phyloP scores from a whole-genome alignment of 1,140 invertebrate species.

The Campodea augens region DNA sequence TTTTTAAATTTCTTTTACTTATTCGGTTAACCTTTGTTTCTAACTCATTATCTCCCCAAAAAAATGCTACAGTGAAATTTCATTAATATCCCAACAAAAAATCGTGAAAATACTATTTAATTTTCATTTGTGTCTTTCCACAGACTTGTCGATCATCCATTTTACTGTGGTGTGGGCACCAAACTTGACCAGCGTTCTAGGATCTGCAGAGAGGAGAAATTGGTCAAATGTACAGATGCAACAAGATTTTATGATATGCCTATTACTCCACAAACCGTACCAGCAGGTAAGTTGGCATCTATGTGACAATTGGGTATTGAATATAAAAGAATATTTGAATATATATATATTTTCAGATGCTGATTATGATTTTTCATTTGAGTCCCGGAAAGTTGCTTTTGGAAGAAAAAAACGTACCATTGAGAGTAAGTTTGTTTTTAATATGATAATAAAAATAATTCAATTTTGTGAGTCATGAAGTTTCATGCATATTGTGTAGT shows the following conservation, averaged over 20 bases:
- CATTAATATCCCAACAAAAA: no score
- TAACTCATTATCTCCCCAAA: no score
- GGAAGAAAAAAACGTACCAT: neutral
- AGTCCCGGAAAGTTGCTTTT: no score
- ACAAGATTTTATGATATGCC: conserved; percentile 19
- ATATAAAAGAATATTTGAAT: neutral
- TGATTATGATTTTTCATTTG: no score
- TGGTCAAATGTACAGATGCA: conserved; percentile 19
- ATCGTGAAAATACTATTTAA: no score
- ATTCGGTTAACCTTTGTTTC: no score
- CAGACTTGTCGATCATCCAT: conserved; percentile 20
- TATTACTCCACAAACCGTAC: conserved; percentile 5
- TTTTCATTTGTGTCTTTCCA: conserved; percentile 6
- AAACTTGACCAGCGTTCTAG: conserved; percentile 23
- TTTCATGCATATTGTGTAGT: no score
- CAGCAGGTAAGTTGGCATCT: conserved; percentile 8
- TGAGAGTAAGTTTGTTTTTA: no score
- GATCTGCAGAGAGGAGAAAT: conserved; percentile 18
- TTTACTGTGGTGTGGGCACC: conserved; percentile 23
- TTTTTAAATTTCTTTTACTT: no score
- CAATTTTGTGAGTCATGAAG: no score
- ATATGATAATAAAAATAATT: no score
- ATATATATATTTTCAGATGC: neutral
- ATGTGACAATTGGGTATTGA: neutral
- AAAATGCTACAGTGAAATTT: no score